Conservation (phyloP, 2,113 vertebrate genomes). For the Ochotona curzoniae region DNA sequence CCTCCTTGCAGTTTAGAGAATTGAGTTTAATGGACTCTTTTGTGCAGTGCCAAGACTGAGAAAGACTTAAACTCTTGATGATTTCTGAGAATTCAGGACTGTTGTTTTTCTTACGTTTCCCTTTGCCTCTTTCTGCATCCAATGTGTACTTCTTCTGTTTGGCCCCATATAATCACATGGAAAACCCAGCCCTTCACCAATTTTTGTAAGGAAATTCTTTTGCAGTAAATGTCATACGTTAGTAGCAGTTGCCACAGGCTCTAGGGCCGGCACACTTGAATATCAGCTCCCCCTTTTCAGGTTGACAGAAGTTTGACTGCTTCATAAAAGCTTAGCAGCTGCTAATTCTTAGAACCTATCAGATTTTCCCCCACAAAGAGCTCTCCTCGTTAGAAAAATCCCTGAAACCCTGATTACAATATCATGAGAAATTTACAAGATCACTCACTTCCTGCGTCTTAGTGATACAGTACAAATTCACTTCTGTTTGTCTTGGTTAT, state of each 20-base stretch:
- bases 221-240: neutral
- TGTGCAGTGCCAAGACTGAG: neutral
- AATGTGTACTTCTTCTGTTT: neutral
- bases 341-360: neutral
- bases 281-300: neutral
- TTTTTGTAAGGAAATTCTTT: neutral
- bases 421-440: neutral
- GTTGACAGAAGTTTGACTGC: neutral
- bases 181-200: neutral
- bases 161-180: neutral
- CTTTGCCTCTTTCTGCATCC: neutral
- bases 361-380: neutral
- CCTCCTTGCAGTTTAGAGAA: neutral
- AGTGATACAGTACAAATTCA: neutral
- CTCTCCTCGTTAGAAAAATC: constrained; percentile 1
- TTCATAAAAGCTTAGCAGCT: neutral
- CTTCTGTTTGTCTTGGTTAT: neutral
- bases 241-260: neutral
- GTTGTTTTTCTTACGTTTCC: neutral
- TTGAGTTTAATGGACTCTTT: neutral
- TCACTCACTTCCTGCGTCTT: neutral
- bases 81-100: neutral
- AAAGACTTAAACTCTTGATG: neutral
- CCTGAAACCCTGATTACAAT: neutral
- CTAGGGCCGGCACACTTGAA: neutral